A percentile compares a stretch with the other conserved stretches of the same genome.
Conservation (phyloP, 2,888 invertebrate species). For the Lochmaea crataegi region DNA sequence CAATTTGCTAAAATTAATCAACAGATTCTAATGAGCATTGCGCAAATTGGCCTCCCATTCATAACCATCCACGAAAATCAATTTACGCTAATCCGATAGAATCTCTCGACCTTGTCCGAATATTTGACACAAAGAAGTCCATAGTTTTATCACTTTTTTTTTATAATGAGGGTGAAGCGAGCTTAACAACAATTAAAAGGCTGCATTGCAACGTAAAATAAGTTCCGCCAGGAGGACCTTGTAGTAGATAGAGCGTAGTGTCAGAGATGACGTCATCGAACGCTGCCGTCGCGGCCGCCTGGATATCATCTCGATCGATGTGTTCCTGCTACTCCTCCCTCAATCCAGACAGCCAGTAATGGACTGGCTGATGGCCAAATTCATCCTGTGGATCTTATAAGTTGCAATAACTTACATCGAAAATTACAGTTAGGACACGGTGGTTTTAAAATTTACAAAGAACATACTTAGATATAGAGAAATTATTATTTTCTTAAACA, state of each 20-base stretch:
- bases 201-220: slow-evolving; percentile 41
- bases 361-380: slow-evolving; percentile 12
- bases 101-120: slow-evolving; percentile 17
- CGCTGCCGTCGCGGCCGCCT: slow-evolving; percentile 35
- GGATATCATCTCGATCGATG: slow-evolving; percentile 54
- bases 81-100: slow-evolving; percentile 14
- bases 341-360: slow-evolving; percentile 52
- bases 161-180: slow-evolving; percentile 26
- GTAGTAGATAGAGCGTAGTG: slow-evolving; percentile 57
- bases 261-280: slow-evolving; percentile 59
- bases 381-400: slow-evolving; percentile 1
- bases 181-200: slow-evolving; percentile 43
- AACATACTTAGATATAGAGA: no score
- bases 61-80: slow-evolving; percentile 21
- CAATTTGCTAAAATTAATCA: background rate
- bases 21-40: background rate
- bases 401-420: slow-evolving; percentile 13
- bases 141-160: slow-evolving; percentile 13
- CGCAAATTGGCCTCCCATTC: slow-evolving; percentile 11
- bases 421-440: background rate
- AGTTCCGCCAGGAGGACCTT: slow-evolving; percentile 43
- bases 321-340: slow-evolving; percentile 51
- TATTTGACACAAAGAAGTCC: slow-evolving; percentile 4
- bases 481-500: no score
- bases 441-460: no score